Percentiles rank a stretch among this genome's conserved stretches.
Evolutionary conservation across 1,140 invertebrate species (phyloP).

Genomic region (Metopolophium dirhodum): DNA sequence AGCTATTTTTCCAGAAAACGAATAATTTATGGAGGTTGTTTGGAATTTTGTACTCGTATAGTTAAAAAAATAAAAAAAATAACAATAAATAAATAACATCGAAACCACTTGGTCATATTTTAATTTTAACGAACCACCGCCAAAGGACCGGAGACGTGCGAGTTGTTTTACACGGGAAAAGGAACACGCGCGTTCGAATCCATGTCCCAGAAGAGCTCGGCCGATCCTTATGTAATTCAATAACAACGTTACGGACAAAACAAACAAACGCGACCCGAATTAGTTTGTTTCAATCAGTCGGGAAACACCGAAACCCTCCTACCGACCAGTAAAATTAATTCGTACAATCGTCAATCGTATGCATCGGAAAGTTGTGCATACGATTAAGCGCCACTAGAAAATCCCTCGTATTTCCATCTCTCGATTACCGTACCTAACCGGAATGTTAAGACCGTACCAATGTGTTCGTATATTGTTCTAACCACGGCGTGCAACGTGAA

Average conservation of each 20-base stretch:
- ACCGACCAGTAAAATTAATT: background rate
- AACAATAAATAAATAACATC: constrained; percentile 1
- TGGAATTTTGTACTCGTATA: background rate
- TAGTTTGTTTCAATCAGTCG: background rate
- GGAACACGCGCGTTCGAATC: background rate
- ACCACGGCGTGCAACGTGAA: background rate
- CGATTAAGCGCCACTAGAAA: background rate
- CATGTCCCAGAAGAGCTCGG: background rate
- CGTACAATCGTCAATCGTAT: background rate
- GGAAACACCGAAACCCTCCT: background rate
- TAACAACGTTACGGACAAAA: constrained; percentile 17
- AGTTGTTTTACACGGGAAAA: background rate
- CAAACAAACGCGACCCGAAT: background rate
- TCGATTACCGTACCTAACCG: background rate
- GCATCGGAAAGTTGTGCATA: background rate
- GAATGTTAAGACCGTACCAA: background rate
- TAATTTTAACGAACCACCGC: background rate
- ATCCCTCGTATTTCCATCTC: background rate
- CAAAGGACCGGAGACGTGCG: background rate
- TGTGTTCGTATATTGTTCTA: background rate
- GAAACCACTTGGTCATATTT: constrained; percentile 14
- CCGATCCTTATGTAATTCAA: background rate
- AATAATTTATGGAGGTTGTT: constrained; percentile 10
- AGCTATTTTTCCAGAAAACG: background rate
- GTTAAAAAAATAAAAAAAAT: background rate